These are phyloP conservation scores for Penaeus indicus DNA, from an alignment of 1,140 invertebrate species.

Conservation along the genomic window DNA sequence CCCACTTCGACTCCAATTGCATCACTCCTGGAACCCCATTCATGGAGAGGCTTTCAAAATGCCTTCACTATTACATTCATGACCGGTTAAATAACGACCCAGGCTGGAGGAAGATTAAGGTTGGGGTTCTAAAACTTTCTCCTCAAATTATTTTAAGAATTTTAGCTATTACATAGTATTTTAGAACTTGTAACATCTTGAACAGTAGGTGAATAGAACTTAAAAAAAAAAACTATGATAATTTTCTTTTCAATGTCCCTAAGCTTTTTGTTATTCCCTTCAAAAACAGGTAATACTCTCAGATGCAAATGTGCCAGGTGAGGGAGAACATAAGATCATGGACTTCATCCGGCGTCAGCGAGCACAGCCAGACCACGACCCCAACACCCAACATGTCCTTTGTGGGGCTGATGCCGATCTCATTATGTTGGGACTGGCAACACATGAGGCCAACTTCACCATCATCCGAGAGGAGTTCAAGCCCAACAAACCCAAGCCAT, in stretches of 20 bases:
- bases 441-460: constrained; percentile 99
- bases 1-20: constrained; percentile 98
- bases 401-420: constrained; percentile 99
- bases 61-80: constrained; percentile 97
- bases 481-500: constrained; percentile 95
- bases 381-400: constrained; percentile 96
- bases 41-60: constrained; percentile 94
- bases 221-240: no score
- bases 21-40: constrained; percentile 99
- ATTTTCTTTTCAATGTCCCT: not conserved
- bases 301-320: constrained; percentile 98
- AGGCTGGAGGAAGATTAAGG: constrained; percentile 94
- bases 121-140: constrained; percentile 52
- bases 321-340: constrained; percentile 99
- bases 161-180: no score
- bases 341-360: constrained; percentile 97
- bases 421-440: constrained; percentile 98
- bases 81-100: constrained; percentile 94
- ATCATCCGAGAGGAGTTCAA: constrained; percentile 99
- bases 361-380: constrained; percentile 91
- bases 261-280: not conserved
- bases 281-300: constrained; percentile 84
- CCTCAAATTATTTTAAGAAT: not conserved
- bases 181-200: not conserved
- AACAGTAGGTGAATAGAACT: no score